Evolutionary conservation across 30 jellyfish, hydroid and myxozoan species (phyloP), one percentile per base, ranked within the genome.

Genomic region (Pelagia noctiluca): DNA sequence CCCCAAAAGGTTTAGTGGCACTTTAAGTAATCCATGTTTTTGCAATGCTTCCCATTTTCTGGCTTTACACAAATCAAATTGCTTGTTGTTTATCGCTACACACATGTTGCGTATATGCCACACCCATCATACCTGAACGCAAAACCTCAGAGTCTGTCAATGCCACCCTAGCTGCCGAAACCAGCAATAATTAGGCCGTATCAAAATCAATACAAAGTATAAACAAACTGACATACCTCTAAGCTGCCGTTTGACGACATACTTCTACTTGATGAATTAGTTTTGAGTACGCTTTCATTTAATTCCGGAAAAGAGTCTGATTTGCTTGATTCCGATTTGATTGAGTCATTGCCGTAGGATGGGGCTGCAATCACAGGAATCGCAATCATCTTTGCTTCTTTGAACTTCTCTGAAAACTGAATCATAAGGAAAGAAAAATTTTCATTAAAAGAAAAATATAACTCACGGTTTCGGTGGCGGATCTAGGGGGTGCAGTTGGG

Each of bases 341-440:
- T 62, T 7, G 86, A 84, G 11, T 75, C 89, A 28, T 87, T 67
- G 12, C 73, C 78, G 23, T 96, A 79, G 25, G 93, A 65, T 1
- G 98, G 70, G 28, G 92, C 64, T 25, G 68, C 16, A 5, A 16
- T 5, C 28, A 87, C 94, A 0, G 87, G 35, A 25, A 88, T 72
- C 1, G 87, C 96, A 38, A 65, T 80, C 13, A 67, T 71, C 63
- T 84, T 94, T 26, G 89, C 96, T 63, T 94, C 97, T 49, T 94
- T 94, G 91, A 94, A 94, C 71, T 94, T 88, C 69, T 94, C 97
- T 0, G 89, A 84, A 60, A 94, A 94, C 99, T 94, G 46, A 69
- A 68, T 52, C 2, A 4, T 52, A 8, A 52, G 21, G 68, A 5
- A 42, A 42, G 57, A 42, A 42, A 42, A 42, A 50, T 16, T 8